Evolutionary conservation across 2,113 vertebrate species (phyloP), one percentile per base, ranked within the genome.

Genomic region (Lepisosteus osseus): DNA sequence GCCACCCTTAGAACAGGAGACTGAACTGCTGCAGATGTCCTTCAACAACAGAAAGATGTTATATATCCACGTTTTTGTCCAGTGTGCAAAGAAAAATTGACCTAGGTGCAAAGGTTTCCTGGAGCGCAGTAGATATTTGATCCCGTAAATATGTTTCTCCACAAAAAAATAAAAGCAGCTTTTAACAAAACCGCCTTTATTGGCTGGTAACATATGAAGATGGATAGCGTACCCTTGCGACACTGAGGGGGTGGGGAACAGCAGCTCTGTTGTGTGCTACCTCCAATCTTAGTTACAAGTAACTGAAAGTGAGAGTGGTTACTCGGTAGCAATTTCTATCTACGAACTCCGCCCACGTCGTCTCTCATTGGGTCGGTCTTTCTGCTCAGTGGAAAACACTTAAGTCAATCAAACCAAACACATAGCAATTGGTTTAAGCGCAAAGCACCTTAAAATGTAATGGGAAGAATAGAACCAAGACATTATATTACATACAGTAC

Each of bases 251-350:
- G 5, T 51, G 9, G 47, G 9, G 5, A 51, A 51, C 47, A 51
- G 47, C 47, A 51, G 47, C 47, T 51, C 55, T 56, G 77, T 76
- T 74, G 54, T 4, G 40, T 72, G 69, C 82, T 44, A 76, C 82
- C 84, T 83, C 70, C 68, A 80, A 76, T 76, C 90, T 79, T 79
- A 75, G 79, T 78, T 81, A 78, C 81, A 84, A 92, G 83, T 90
- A 88, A 86, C 86, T 85, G 86, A 78, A 61, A 85, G 74, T 69
- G 76, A 84, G 81, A 76, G 79, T 68, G 80, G 81, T 84, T 86
- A 89, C 89, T 84, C 83, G 91, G 72, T 72, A 72, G 82, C 83
- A 82, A 78, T 76, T 61, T 65, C 72, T 79, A 64, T 54, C 61
- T 29, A 5, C 13, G 45, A 77, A 68, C 89, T 72, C 86, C 91